Evolutionary conservation across 2,888 invertebrate species (phyloP).

Genomic region (Cosmorhoe ocellata): DNA sequence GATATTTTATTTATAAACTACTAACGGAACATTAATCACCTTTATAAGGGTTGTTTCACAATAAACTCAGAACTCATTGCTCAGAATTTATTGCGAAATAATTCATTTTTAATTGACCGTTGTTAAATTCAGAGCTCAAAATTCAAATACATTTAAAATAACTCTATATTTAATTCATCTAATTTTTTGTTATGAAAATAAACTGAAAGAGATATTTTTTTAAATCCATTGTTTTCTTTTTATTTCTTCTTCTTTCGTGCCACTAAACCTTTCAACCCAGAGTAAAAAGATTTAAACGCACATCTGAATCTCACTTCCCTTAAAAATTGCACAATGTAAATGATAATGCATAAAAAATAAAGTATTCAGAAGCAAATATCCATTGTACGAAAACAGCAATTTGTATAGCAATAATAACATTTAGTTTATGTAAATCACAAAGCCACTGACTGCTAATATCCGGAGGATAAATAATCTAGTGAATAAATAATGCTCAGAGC

Average conservation of each 20-base stretch:
- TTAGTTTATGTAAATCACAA: conserved; percentile 59
- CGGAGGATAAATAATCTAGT: conserved; percentile 56
- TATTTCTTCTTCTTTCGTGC: too few relatives aligned
- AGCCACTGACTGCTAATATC: conserved; percentile 63
- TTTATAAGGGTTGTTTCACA: conserved; percentile 18
- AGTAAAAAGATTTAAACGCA: too few relatives aligned
- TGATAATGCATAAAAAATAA: too few relatives aligned
- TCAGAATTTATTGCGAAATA: background rate
- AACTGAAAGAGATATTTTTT: too few relatives aligned
- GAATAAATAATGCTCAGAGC: conserved; percentile 57
- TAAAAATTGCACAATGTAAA: too few relatives aligned
- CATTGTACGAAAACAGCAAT: conserved; percentile 34
- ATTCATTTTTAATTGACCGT: background rate
- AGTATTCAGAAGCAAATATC: background rate
- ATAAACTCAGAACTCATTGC: conserved; percentile 1
- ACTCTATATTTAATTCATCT: too few relatives aligned
- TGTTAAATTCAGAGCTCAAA: background rate
- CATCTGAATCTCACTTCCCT: too few relatives aligned
- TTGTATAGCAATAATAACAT: conserved; percentile 46
- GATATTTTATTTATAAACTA: conserved; percentile 19
- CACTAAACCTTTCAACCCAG: too few relatives aligned
- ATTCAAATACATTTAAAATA: too few relatives aligned
- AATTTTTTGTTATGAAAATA: too few relatives aligned
- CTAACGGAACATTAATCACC: conserved; percentile 60
- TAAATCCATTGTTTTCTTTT: too few relatives aligned